Evolutionary conservation across 2,888 invertebrate species (phyloP), one percentile per base, ranked within the genome.

Genomic region (Thelaira solivaga): DNA sequence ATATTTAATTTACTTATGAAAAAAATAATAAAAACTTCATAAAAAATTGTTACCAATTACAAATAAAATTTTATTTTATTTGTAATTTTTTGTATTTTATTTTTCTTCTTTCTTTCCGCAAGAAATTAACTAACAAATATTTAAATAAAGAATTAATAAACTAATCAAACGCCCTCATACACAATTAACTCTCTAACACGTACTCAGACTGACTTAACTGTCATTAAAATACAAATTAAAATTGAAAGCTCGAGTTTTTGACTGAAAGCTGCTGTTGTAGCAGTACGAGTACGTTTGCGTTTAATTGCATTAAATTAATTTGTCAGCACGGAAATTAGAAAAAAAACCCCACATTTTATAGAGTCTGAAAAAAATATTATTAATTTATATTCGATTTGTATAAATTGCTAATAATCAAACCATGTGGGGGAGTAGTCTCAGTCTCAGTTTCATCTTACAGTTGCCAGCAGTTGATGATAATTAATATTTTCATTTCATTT

Each of bases 291-390:
- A 39, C 36, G 24, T 41, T 75, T 67, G 39, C 49, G 82, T 82
- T 85, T 86, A 85, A 85, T 86, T 84, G 85, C 84, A 86, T 86
- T 86, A 86, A 86, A 86, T 86, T 86, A 86, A 86, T 83, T 82
- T 83, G 83, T 83, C 82, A 82, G 82, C 81, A 81, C 74, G 81
- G 81, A 82, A 82, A 82, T 82, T 82, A 82, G 26, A 81, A 80
- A 79, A n/a, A n/a, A 80, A 74, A 57, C 64, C 62, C 72, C 76
- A 59, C 57, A 77, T 55, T 65, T 53, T 69, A 29, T 69, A 11
- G 34, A 62, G 47, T 61, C 36, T 31, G n/a, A 13, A 10, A 13
- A 29, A 41, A 29, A 41, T 39, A 55, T n/a, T 64, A 71, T 72
- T 72, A 72, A 72, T 72, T 72, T 55, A 47, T 72, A 47, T 72